Evolutionary conservation across 2,113 vertebrate genomes (phyloP), one percentile per base, ranked within the genome.

Genomic region (Antennarius striatus): DNA sequence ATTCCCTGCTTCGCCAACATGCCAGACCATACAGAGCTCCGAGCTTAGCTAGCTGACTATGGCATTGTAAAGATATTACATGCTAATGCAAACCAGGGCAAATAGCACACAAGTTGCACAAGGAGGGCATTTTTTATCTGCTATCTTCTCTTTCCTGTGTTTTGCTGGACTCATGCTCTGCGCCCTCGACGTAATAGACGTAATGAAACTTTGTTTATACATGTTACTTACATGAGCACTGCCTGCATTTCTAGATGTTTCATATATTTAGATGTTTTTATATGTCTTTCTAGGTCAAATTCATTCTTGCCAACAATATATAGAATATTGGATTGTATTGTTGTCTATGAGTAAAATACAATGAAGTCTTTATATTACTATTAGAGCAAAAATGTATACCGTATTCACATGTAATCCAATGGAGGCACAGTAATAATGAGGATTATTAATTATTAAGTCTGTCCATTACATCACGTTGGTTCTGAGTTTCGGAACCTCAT

Each of bases 1-100:
- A 65, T 75, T 14, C 36, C 29, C 61, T 39, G 55, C 45, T 14
- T 43, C 32, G 68, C 77, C 82, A 77, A 10, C 55, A 66, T 80
- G 71, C 57, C 79, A 81, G 56, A 40, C 68, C 74, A 11, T 73
- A 65, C 51, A 71, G 61, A 63, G 61, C 43, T 52, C 14, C 55
- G 22, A 12, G 57, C 59, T 76, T 39, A 68, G 39, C 42, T n/a
- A 46, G 47, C 61, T 71, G 63, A 82, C 42, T 58, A 70, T 63
- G 63, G 72, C 56, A 78, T 82, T 82, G 81, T 83, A 84, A 88
- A 87, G 71, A 75, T 80, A 86, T 89, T 88, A 87, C 77, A 85
- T 80, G 81, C 66, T 77, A 73, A 43, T 86, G 79, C 66, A 83
- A 73, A 74, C 56, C 75, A 72, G 81, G 82, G 46, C 53, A 80